Percentiles rank a stretch among this genome's conserved stretches.
Evolutionary conservation across 1,140 invertebrate genomes (phyloP).

Genomic region (Oscheius sp.): DNA sequence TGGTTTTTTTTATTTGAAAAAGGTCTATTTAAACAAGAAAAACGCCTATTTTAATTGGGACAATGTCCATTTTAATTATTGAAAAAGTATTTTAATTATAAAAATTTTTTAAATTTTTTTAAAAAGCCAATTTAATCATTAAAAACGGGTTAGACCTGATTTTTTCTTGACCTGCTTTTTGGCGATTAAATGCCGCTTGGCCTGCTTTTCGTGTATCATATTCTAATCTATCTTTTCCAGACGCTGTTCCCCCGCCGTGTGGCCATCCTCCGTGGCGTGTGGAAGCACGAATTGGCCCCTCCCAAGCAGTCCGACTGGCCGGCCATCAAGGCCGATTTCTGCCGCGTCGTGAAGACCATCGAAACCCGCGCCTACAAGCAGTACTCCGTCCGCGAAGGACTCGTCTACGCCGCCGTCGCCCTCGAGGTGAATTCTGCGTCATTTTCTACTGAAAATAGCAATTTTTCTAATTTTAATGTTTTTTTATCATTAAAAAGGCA

Average conservation of each 20-base stretch:
- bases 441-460: not conserved
- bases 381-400: constrained; percentile 79
- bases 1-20: no score
- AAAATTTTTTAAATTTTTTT: no score
- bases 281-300: constrained; percentile 84
- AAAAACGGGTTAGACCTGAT: no score
- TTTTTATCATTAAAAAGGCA: no score
- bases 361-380: constrained; percentile 77
- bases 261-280: constrained; percentile 78
- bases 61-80: no score
- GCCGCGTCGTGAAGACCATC: constrained; percentile 71
- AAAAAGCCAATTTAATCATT: no score
- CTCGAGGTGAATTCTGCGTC: constrained; percentile 72
- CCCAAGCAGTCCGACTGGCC: constrained; percentile 81
- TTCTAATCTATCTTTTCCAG: not conserved
- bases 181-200: no score
- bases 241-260: constrained; percentile 63
- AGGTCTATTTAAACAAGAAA: no score
- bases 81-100: no score
- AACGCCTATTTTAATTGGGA: no score
- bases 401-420: constrained; percentile 80
- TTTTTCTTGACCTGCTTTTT: no score
- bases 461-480: no score
- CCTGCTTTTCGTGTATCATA: not conserved
- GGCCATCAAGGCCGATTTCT: constrained; percentile 71